phyloP scores from a whole-genome alignment of 2,797 vertebrate genomes.

The Microtus obscurus region DNA sequence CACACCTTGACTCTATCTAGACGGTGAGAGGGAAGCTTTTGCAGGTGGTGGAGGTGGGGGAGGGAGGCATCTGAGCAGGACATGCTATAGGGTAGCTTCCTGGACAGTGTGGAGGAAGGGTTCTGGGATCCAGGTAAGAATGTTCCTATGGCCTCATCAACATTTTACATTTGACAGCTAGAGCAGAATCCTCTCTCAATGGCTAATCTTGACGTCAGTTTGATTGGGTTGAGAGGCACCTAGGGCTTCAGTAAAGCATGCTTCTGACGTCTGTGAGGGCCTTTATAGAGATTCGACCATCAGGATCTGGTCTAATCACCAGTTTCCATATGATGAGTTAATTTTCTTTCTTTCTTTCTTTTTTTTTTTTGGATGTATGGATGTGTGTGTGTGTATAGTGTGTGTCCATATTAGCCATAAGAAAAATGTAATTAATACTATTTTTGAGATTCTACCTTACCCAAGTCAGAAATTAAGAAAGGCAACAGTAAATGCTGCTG shows the following conservation, averaged over 20 bases:
- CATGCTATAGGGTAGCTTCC: background rate
- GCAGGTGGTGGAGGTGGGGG: background rate
- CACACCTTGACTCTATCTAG: background rate
- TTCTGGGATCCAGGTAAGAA: background rate
- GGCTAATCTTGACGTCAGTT: background rate
- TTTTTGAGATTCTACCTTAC: background rate
- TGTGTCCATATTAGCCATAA: background rate
- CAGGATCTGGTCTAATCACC: background rate
- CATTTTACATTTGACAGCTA: background rate
- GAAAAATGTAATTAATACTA: background rate
- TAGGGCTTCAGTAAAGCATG: too few species aligned
- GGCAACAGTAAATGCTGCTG: background rate
- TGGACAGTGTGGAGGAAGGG: background rate
- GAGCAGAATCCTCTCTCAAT: background rate
- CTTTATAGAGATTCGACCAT: background rate
- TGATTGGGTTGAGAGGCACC: background rate
- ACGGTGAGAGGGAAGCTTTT: background rate
- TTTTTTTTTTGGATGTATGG: too few species aligned
- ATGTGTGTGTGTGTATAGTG: background rate
- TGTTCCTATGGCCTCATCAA: background rate
- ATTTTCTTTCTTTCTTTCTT: too few species aligned
- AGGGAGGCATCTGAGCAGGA: background rate
- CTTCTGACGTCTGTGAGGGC: background rate
- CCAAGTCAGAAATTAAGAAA: background rate
- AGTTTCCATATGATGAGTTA: background rate